phyloP scores from a whole-genome alignment of 2,797 vertebrate species.

The Anomalospiza imberbis region DNA sequence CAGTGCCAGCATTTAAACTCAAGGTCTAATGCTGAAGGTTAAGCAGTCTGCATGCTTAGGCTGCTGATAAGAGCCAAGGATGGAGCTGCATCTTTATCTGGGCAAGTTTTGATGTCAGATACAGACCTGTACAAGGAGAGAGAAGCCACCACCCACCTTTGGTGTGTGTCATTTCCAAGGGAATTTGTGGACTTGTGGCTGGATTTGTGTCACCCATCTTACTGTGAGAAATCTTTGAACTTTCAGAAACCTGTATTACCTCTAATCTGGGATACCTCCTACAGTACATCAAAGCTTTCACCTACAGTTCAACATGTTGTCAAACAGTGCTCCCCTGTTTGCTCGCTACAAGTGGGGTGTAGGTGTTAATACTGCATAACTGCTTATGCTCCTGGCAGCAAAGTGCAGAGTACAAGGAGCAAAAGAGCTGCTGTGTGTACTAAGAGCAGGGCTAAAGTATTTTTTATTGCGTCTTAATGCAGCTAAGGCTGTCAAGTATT shows the following conservation, averaged over 20 bases:
- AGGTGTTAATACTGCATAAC: not conserved
- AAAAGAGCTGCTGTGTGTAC: not conserved
- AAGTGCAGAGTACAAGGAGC: not conserved
- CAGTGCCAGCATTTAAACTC: not conserved
- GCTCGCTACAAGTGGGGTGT: not conserved
- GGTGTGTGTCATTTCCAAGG: not conserved
- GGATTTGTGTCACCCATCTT: not conserved
- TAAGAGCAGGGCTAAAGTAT: not conserved
- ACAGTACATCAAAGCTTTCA: not conserved
- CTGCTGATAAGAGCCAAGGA: not conserved
- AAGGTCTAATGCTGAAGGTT: not conserved
- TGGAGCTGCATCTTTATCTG: not conserved
- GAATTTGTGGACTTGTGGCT: not conserved
- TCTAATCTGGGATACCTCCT: not conserved
- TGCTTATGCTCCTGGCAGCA: not conserved
- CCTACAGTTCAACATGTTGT: not conserved
- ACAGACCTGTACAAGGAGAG: not conserved
- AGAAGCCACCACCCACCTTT: not conserved
- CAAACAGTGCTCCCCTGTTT: not conserved
- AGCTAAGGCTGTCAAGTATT: not conserved
- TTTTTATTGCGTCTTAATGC: not conserved
- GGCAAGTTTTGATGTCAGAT: not conserved
- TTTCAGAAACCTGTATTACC: not conserved
- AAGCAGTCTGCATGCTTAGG: not conserved
- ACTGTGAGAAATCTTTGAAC: not conserved